These are phyloP conservation scores for Eriosoma lanigerum DNA, from an alignment of 1,140 invertebrate genomes.

Conservation along the genomic window DNA sequence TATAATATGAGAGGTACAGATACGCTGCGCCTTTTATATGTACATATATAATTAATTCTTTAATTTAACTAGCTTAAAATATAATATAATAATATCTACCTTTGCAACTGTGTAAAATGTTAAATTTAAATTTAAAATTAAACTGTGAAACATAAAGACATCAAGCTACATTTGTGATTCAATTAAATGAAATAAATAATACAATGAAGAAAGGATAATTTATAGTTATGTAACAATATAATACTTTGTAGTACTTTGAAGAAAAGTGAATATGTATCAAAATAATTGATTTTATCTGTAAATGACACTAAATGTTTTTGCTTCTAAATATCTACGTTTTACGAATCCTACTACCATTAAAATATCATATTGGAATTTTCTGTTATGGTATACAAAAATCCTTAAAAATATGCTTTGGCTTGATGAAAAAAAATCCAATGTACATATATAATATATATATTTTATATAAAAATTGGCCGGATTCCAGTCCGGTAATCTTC, in stretches of 20 bases:
- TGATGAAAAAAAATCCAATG: conserved; percentile 37
- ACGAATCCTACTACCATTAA: background rate
- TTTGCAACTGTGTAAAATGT: background rate
- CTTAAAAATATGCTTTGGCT: conserved; percentile 21
- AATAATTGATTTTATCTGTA: background rate
- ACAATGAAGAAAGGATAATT: no score
- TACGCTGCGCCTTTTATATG: background rate
- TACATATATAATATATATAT: no score
- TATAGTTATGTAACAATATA: no score
- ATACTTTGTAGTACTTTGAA: no score
- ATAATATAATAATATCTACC: background rate
- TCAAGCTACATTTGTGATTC: background rate
- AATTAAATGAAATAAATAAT: no score
- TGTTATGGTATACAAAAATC: background rate
- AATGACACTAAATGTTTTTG: conserved; percentile 3
- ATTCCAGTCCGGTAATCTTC: conserved; percentile 43
- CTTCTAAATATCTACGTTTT: background rate
- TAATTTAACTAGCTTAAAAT: conserved; percentile 5
- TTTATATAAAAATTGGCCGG: conserved; percentile 43
- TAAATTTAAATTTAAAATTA: conserved; percentile 21
- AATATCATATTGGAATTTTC: background rate
- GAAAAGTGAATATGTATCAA: background rate
- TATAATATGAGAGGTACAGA: background rate
- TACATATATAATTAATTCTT: conserved; percentile 7
- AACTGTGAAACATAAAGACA: background rate